Evolutionary conservation across 2,797 vertebrate species (phyloP).

Genomic region (Enteromius treurensis): DNA sequence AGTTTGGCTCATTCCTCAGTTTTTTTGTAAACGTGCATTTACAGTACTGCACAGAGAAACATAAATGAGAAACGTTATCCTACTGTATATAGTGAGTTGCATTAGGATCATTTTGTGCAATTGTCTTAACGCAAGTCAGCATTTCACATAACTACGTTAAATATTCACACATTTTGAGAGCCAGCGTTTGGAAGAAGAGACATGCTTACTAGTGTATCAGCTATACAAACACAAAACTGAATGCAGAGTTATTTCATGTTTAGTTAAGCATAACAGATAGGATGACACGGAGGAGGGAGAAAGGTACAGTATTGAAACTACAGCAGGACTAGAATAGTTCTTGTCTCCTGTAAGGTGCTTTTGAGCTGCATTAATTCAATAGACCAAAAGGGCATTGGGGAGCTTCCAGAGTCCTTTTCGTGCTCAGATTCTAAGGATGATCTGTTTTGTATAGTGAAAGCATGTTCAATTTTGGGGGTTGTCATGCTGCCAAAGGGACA

Average conservation of each 20-base stretch:
- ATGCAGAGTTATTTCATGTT: conserved; percentile 33
- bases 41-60: neutral
- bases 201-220: conserved; percentile 1
- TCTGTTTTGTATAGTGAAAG: neutral
- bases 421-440: neutral
- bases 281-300: neutral
- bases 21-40: neutral
- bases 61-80: neutral
- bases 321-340: conserved; percentile 23
- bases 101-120: neutral
- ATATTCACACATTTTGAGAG: neutral
- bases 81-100: neutral
- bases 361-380: conserved; percentile 4
- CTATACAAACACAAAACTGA: conserved; percentile 19
- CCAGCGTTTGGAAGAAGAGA: conserved; percentile 19
- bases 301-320: neutral
- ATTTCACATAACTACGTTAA: neutral
- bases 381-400: neutral
- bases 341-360: conserved; percentile 5
- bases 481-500: neutral
- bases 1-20: neutral
- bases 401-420: neutral
- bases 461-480: too few relatives aligned
- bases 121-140: neutral
- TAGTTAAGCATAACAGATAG: neutral